phyloP scores from a whole-genome alignment of 2,888 invertebrate species.

The Folsomia manolachei region DNA sequence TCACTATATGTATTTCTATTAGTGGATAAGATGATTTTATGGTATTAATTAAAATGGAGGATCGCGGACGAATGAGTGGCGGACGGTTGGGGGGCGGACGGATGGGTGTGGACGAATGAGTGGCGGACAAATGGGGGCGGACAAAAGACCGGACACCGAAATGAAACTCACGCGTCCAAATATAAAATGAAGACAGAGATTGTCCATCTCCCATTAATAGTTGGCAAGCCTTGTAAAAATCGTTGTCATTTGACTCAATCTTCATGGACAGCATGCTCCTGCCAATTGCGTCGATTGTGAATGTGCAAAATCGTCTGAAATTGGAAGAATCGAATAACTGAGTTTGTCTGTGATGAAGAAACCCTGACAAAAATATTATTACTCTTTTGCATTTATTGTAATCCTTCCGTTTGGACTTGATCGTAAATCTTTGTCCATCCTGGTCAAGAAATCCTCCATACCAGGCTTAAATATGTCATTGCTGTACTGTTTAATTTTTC shows the following conservation, averaged over 20 bases:
- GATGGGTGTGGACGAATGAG: too few relatives aligned
- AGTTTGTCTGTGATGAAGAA: background rate
- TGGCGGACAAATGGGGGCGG: too few relatives aligned
- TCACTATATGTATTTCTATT: too few relatives aligned
- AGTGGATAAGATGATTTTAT: too few relatives aligned
- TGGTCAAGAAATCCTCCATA: conserved; percentile 26
- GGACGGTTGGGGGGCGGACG: too few relatives aligned
- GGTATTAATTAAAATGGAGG: too few relatives aligned
- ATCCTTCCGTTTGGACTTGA: conserved; percentile 24
- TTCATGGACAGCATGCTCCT: conserved; percentile 32
- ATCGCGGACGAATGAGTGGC: too few relatives aligned
- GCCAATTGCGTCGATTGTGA: conserved; percentile 39
- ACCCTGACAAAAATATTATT: conserved; percentile 7
- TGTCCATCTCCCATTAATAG: conserved; percentile 39
- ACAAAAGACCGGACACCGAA: too few relatives aligned
- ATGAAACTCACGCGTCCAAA: conserved; percentile 46
- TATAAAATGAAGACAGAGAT: conserved; percentile 30
- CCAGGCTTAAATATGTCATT: conserved; percentile 19
- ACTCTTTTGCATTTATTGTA: conserved; percentile 45
- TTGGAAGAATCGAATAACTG: background rate
- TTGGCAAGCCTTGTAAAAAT: conserved; percentile 40
- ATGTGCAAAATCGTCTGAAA: conserved; percentile 41
- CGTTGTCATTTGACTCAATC: conserved; percentile 31
- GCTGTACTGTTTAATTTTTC: conserved; percentile 44
- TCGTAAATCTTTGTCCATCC: conserved; percentile 28